Evolutionary conservation across 2,113 vertebrate genomes (phyloP).

Genomic region (Bolborhynchus lineola): DNA sequence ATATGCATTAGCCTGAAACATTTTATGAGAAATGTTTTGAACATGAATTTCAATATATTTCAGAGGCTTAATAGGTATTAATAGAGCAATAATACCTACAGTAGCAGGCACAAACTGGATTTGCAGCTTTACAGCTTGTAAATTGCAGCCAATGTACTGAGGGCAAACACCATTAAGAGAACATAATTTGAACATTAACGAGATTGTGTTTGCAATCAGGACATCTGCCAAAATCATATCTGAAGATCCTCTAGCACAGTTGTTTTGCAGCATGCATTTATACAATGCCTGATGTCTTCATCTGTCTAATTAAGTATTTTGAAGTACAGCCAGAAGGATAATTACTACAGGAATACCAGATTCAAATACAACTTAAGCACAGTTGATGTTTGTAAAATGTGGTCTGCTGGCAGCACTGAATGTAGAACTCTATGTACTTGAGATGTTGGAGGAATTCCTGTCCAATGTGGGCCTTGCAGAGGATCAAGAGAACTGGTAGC

Average conservation of each 20-base stretch:
- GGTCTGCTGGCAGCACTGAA: neutral
- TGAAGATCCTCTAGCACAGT: neutral
- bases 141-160: conserved; percentile 18
- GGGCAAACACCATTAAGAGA: conserved; percentile 38
- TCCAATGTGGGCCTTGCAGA: neutral
- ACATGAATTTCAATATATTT: conserved; percentile 16
- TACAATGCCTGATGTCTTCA: neutral
- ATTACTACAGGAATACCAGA: neutral
- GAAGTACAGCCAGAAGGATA: neutral
- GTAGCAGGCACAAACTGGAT: conserved; percentile 13
- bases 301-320: neutral
- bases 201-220: conserved; percentile 31
- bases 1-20: neutral
- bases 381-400: neutral
- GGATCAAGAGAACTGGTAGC: neutral
- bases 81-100: conserved; percentile 35
- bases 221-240: conserved; percentile 12
- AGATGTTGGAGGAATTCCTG: neutral
- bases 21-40: conserved; percentile 5
- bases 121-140: conserved; percentile 11
- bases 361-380: neutral
- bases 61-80: conserved; percentile 51
- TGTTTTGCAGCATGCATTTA: neutral
- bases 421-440: neutral
- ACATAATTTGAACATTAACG: conserved; percentile 32